Evolutionary conservation across 2,888 invertebrate genomes (phyloP).

Genomic region (Glomeris marginata): DNA sequence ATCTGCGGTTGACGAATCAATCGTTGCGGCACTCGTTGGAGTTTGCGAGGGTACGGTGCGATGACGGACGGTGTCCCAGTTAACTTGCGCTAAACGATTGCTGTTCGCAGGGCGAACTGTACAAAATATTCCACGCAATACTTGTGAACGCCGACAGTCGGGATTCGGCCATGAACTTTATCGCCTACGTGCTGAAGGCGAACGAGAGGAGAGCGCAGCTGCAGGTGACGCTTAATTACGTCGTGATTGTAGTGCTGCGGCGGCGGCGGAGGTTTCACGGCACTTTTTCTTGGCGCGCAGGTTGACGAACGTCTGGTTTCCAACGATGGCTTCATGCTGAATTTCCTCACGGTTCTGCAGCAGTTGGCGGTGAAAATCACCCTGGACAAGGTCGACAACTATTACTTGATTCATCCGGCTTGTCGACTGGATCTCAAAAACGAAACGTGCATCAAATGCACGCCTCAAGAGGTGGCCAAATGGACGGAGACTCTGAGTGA

Average conservation of each 20-base stretch:
- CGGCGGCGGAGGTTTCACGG: no score
- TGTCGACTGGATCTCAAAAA: conserved; percentile 30
- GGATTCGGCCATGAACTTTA: conserved; percentile 59
- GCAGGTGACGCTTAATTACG: conserved; percentile 10
- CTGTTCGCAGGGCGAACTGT: conserved; percentile 52
- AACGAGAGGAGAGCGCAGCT: conserved; percentile 82
- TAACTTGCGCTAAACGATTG: conserved; percentile 16
- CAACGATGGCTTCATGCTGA: conserved; percentile 91
- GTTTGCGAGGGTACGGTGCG: conserved; percentile 8
- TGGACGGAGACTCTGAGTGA: conserved; percentile 53
- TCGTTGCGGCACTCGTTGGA: conserved; percentile 13
- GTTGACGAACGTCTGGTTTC: conserved; percentile 73
- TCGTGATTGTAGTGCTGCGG: no score
- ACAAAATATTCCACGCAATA: conserved; percentile 67
- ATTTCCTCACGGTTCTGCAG: conserved; percentile 79
- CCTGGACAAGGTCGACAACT: conserved; percentile 71
- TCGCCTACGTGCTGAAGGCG: conserved; percentile 55
- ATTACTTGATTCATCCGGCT: conserved; percentile 70
- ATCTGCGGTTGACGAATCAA: conserved; percentile 13
- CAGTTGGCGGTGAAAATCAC: conserved; percentile 74
- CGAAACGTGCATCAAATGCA: conserved; percentile 61
- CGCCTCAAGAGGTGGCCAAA: conserved; percentile 60
- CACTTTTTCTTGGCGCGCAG: conserved; percentile 21
- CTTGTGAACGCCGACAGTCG: conserved; percentile 67
- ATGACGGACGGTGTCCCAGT: background rate